Evolutionary conservation across 2,797 vertebrate genomes (phyloP), one percentile per base, ranked within the genome.

Genomic region (Chaetophractus vellerosus): DNA sequence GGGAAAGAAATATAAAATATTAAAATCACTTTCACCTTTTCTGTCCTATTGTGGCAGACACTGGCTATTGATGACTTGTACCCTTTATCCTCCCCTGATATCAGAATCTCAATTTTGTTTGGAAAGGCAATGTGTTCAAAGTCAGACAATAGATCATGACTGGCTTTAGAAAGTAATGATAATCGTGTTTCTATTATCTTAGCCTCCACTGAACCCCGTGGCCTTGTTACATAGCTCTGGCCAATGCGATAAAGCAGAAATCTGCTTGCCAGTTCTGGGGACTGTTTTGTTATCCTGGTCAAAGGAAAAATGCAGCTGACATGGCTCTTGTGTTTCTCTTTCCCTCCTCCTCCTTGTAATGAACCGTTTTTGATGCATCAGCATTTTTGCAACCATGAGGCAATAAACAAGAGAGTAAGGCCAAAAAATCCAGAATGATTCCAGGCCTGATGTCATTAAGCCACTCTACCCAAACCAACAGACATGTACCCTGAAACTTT

Each of bases 221-320:
- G 33, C 16, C 64, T 83, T 83, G 18, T 80, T 57, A 82, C n/a
- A 64, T 0, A 89, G 14, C 0, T 59, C 38, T 66, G 11, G 2
- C 24, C n/a, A 78, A 33, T 50, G 45, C 82, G 2, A 82, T 33
- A 82, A 64, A 86, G 80, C n/a, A 84, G 52, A 88, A 88, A 95
- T 84, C 9, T 41, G 2, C 19, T 76, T 0, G 1, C 23, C 24
- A 63, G 45, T 80, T 83, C 83, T 66, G 59, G 52, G 50, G 19
- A 82, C 83, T 38, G 23, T 66, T 59, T 26, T 78, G 0, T 59
- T 74, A 45, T 31, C 26, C 16, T 55, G 79, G 21, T 3, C 71
- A 28, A 76, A 88, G 16, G 19, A 82, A 74, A 31, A 63, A 64
- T 21, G 26, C 2, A 48, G 36, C 19, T 61, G 38, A 75, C 48